Evolutionary conservation across 2,888 invertebrate species (phyloP), one percentile per base, ranked within the genome.

Genomic region (Dusona sp.): DNA sequence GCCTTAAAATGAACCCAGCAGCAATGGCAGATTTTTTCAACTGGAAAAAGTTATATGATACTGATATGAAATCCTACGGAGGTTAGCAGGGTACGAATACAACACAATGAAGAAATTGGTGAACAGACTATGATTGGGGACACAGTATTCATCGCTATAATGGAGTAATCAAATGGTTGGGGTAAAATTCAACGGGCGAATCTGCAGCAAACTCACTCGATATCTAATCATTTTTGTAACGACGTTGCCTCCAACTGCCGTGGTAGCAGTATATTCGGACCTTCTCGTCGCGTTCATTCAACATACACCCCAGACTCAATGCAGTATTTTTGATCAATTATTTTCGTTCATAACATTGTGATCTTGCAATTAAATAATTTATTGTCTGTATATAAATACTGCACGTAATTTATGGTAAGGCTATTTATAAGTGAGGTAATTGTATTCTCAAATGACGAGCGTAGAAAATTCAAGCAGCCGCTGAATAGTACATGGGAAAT

Each of bases 111-210:
- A 57, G 57, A 25, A 8, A 57, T 57, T 11, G 22, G 1, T 13
- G 73, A 36, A 79, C 61, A 72, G 67, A 45, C 68, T 33, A 72
- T 67, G 67, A 61, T 54, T 81, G 42, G 68, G 29, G 54, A 42
- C 48, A 42, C 48, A 33, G 82, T 80, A 83, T 87, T 87, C 85
- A 87, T 82, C 81, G 81, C 48, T 80, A 84, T 83, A 86, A 88
- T 87, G 77, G 85, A 86, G 83, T 82, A 88, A 89, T 88, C 87
- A 85, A 85, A 83, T 83, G 75, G 82, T 79, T 79, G 73, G 79
- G 82, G 81, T 82, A 61, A 65, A 85, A 87, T 84, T 86, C 81
- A 78, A 81, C 48, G 84, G 57, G 74, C 74, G 68, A 86, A 74
- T 84, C 84, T 36, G 70, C 68, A 74, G 74, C 42, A 51, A 84